Base-by-base conservation (phyloP, 64 coral and sea anemone species). In the Orbicella faveolata region DNA sequence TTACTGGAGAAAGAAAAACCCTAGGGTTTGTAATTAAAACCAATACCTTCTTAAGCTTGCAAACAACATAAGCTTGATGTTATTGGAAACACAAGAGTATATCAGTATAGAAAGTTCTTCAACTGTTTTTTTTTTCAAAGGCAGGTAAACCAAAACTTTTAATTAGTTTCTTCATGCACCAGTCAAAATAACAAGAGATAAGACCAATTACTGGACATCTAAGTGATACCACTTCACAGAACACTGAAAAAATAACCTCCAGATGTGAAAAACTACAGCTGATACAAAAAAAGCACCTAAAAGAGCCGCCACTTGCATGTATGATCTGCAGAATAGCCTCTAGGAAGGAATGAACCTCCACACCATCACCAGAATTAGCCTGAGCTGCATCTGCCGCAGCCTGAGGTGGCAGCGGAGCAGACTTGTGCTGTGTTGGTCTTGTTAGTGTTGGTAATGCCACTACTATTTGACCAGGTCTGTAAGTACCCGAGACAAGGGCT, bases 381-480 rank as follows among this genome's bases (percentile, higher is more conserved):
- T 52, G 21, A 3, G 20, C 19, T 11, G 76, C 77, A 59, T 94
- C 92, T 18, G 83, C 62, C 63, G 65, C 41, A 34, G 77, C 57
- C 75, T 88, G 81, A 20, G 79, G 37, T 57, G 87, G 51, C 44
- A 34, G 72, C 26, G 89, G 90, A 36, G 21, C 4, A 11, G 81
- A 76, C 73, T 89, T 93, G 73, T 87, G 92, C 72, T 90, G 90
- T 25, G 53, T 30, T 76, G 91, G 95, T 52, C 88, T 90, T 53
- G 92, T 80, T 36, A 91, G 87, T 84, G 92, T 94, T 33, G 95
- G 95, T 63, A 96, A 88, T 30, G 65, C 82, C 19, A 96, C 88
- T 9, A 96, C 91, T 67, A 96, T 72, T 73, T 96, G 95, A 34
- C 95, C 95, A 20, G 95, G 95, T 62, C 95, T 76, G 73, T 96